phyloP scores from a whole-genome alignment of 1,140 invertebrate species.

The Palaemon carinicauda region DNA sequence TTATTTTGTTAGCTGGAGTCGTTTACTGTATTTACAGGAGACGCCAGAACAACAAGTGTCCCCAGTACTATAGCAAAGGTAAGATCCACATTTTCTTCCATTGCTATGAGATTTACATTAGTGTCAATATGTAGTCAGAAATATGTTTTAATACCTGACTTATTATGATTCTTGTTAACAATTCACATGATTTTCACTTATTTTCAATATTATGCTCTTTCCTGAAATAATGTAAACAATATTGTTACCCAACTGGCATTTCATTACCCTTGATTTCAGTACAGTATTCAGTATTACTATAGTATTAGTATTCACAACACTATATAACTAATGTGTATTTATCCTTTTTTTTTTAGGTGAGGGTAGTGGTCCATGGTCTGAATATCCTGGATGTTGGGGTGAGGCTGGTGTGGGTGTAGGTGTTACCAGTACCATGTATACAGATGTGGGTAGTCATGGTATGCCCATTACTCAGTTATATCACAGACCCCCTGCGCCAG shows the following conservation, averaged over 20 bases:
- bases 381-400: constrained; percentile 57
- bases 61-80: constrained; percentile 56
- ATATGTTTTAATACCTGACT: too few species aligned
- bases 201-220: too few species aligned
- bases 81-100: not conserved
- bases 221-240: too few species aligned
- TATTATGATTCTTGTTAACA: too few species aligned
- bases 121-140: not conserved
- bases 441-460: constrained; percentile 50
- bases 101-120: not conserved
- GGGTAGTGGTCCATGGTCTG: constrained; percentile 51
- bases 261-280: too few species aligned
- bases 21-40: constrained; percentile 53
- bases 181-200: too few species aligned
- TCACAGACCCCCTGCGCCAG: constrained; percentile 13
- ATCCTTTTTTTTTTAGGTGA: constrained; percentile 24
- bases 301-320: too few species aligned
- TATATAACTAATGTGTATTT: not conserved
- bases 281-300: too few species aligned
- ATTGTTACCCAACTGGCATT: too few species aligned
- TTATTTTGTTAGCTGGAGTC: constrained; percentile 33
- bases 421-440: constrained; percentile 52
- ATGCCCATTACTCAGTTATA: constrained; percentile 54
- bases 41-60: constrained; percentile 52
- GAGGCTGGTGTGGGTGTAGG: constrained; percentile 42